These are phyloP conservation scores for Halictus ligatus DNA, from an alignment of 2,888 invertebrate genomes.

Conservation along the genomic window DNA sequence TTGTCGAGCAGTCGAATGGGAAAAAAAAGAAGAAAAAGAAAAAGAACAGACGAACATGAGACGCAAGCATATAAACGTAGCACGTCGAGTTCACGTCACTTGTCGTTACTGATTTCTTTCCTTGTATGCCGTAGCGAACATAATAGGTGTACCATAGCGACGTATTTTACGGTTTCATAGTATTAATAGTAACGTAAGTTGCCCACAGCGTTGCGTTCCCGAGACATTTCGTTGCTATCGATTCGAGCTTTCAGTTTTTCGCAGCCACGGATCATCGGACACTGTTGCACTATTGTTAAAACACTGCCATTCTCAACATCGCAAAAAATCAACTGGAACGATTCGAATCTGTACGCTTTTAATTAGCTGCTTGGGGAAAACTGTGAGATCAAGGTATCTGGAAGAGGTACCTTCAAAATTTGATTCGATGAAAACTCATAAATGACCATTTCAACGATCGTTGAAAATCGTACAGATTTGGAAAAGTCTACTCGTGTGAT, in stretches of 20 bases:
- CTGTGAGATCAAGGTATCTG: not conserved
- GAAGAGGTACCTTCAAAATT: not conserved
- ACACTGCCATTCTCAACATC: not conserved
- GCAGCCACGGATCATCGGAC: slow-evolving; percentile 21
- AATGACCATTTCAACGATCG: too few relatives aligned
- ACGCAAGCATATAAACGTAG: slow-evolving; percentile 35
- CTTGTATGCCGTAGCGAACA: slow-evolving; percentile 39
- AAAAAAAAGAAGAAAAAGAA: not conserved
- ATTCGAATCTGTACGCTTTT: too few relatives aligned
- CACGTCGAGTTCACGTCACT: slow-evolving; percentile 40
- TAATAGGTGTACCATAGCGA: slow-evolving; percentile 62
- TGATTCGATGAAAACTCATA: too few relatives aligned
- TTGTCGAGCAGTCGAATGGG: not conserved
- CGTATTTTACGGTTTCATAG: slow-evolving; percentile 69
- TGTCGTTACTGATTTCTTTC: slow-evolving; percentile 50
- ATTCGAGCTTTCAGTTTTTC: slow-evolving; percentile 25
- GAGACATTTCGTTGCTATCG: slow-evolving; percentile 24
- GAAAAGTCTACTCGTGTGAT: too few relatives aligned
- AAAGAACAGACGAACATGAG: slow-evolving; percentile 11
- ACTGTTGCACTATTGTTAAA: slow-evolving; percentile 33
- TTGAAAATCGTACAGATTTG: too few relatives aligned
- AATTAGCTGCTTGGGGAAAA: too few relatives aligned
- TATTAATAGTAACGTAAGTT: slow-evolving; percentile 74
- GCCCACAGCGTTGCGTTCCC: slow-evolving; percentile 59
- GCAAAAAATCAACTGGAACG: not conserved